Percentiles rank a stretch among this genome's conserved stretches.
Evolutionary conservation across 2,888 invertebrate genomes (phyloP).

Genomic region (Hetaerina titia): DNA sequence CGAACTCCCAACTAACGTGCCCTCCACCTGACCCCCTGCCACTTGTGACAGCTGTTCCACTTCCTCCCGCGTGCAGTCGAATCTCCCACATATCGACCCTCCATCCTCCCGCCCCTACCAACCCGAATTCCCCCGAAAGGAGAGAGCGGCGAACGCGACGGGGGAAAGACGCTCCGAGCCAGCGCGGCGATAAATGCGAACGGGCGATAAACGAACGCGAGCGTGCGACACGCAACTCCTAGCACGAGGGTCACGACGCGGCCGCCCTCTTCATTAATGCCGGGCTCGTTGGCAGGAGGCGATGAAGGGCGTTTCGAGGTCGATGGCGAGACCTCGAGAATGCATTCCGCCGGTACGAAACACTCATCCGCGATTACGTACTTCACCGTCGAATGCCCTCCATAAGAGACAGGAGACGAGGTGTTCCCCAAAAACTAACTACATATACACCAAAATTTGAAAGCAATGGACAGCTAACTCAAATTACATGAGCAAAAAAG

Average conservation of each 20-base stretch:
- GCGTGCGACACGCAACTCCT: not conserved
- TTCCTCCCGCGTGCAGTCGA: not conserved
- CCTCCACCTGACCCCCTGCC: not conserved
- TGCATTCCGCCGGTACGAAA: slow-evolving; percentile 7
- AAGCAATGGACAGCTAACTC: too few species aligned
- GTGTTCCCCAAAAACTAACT: not conserved
- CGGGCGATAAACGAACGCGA: not conserved
- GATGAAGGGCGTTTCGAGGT: slow-evolving; percentile 27
- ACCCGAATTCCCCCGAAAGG: not conserved
- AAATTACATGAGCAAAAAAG: too few species aligned
- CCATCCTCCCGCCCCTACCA: not conserved
- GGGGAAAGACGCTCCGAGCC: not conserved
- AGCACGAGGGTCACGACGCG: not conserved
- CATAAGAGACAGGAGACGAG: not conserved
- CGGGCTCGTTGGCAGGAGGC: not conserved
- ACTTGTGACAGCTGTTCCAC: not conserved
- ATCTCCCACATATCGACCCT: not conserved
- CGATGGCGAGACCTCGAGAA: not conserved
- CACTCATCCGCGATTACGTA: not conserved
- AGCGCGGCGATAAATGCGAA: not conserved
- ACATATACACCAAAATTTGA: too few species aligned
- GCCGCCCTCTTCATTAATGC: slow-evolving; percentile 13
- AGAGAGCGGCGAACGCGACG: not conserved
- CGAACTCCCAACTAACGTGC: not conserved
- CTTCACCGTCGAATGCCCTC: not conserved